Conservation (phyloP, 2,113 vertebrate genomes). For the Donacobius atricapilla region DNA sequence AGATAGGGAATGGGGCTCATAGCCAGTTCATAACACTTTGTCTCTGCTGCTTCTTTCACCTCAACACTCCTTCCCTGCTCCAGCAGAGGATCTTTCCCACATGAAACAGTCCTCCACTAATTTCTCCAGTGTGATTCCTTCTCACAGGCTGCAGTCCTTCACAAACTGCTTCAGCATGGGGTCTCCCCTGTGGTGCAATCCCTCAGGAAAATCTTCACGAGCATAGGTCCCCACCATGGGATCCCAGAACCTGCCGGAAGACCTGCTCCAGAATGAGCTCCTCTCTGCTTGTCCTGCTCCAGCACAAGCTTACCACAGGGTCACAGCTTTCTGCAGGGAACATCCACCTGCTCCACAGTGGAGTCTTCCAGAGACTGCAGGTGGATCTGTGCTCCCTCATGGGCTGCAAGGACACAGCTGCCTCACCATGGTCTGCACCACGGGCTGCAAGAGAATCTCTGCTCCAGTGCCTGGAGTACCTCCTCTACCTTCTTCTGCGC, state of each 20-base stretch:
- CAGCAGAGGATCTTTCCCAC: neutral
- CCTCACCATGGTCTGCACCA: neutral
- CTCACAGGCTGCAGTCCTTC: neutral
- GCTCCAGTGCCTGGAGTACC: neutral
- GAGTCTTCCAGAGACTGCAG: neutral
- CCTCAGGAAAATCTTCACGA: neutral
- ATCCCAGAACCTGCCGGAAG: neutral
- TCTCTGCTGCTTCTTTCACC: neutral
- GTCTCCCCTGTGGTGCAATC: fast-evolving
- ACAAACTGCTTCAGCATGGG: neutral
- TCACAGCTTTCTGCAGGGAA: neutral
- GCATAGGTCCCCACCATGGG: too few relatives aligned
- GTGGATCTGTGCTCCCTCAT: neutral
- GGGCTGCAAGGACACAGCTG: neutral
- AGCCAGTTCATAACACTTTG: neutral
- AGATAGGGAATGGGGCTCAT: neutral
- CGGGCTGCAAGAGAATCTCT: neutral
- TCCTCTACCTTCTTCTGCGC: neutral
- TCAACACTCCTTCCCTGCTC: neutral
- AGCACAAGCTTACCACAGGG: fast-evolving
- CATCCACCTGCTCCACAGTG: neutral
- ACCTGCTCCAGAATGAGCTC: neutral
- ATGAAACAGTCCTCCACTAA: neutral
- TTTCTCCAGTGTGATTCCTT: neutral
- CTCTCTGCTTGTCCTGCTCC: neutral